Conservation (phyloP, 2,113 vertebrate species). For the Casuarius casuarius region DNA sequence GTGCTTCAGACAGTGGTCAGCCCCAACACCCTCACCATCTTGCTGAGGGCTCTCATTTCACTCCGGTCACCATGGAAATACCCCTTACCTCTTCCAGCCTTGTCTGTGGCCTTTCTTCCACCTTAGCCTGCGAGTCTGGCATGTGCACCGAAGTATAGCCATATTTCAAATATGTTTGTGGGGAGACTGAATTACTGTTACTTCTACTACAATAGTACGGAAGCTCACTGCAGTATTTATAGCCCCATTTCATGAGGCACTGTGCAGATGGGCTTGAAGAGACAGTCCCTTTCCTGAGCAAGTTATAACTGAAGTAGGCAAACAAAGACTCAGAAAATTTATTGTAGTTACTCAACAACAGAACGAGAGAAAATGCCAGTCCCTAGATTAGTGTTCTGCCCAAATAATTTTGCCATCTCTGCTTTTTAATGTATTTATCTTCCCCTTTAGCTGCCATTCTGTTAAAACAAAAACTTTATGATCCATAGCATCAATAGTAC, state of each 20-base stretch:
- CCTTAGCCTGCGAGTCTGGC: background rate
- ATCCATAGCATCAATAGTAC: background rate
- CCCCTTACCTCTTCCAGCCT: background rate
- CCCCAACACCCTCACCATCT: background rate
- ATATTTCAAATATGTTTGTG: background rate
- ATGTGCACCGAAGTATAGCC: background rate
- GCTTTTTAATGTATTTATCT: background rate
- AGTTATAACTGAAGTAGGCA: background rate
- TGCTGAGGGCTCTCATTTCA: no score
- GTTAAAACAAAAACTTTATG: conserved; percentile 47
- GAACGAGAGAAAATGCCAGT: background rate
- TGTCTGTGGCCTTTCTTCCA: background rate
- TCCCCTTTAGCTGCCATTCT: background rate
- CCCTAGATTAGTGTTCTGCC: conserved; percentile 7
- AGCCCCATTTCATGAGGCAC: background rate
- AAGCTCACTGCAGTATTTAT: background rate
- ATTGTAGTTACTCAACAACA: conserved; percentile 15
- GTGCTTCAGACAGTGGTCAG: background rate
- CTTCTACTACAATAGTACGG: rapidly evolving
- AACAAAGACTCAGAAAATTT: background rate
- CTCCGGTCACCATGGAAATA: background rate
- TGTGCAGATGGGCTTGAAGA: background rate
- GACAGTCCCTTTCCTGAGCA: background rate
- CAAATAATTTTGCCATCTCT: conserved; percentile 1
- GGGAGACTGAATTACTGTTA: background rate